phyloP scores from a whole-genome alignment of 2,888 invertebrate species.

The Calameuta pallipes region DNA sequence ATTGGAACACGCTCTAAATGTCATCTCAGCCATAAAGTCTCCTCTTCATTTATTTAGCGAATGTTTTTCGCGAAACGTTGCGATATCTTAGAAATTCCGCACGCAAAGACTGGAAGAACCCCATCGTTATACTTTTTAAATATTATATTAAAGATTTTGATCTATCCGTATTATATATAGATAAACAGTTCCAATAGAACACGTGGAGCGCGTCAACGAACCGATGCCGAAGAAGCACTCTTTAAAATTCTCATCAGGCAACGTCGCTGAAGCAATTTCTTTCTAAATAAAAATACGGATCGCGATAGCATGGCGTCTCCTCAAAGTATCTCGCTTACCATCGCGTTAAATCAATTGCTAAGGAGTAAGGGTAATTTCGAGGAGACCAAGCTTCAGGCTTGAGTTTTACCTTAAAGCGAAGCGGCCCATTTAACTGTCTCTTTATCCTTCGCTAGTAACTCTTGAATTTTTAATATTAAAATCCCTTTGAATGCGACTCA shows the following conservation, averaged over 20 bases:
- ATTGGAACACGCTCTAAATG: conserved; percentile 45
- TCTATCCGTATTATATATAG: neutral
- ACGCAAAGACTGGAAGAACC: neutral
- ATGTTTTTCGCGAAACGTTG: neutral
- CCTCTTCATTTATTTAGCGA: conserved; percentile 1
- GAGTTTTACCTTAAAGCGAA: neutral
- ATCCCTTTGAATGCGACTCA: neutral
- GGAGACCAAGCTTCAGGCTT: neutral
- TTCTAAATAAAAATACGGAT: neutral
- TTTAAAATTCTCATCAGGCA: neutral
- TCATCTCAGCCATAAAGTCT: conserved; percentile 37
- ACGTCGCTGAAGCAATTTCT: neutral
- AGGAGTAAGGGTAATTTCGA: neutral
- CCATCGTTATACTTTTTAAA: neutral
- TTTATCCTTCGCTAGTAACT: neutral
- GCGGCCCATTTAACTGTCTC: neutral
- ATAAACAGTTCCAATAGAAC: neutral
- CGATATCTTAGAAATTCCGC: neutral
- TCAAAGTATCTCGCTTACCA: neutral
- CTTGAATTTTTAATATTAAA: neutral
- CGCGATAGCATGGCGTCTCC: neutral
- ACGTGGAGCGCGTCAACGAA: neutral
- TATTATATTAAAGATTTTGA: neutral
- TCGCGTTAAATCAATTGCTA: neutral
- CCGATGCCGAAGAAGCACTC: neutral